Base-by-base conservation (phyloP, 2,113 vertebrate species). In the Poeciliopsis turrubarensis region DNA sequence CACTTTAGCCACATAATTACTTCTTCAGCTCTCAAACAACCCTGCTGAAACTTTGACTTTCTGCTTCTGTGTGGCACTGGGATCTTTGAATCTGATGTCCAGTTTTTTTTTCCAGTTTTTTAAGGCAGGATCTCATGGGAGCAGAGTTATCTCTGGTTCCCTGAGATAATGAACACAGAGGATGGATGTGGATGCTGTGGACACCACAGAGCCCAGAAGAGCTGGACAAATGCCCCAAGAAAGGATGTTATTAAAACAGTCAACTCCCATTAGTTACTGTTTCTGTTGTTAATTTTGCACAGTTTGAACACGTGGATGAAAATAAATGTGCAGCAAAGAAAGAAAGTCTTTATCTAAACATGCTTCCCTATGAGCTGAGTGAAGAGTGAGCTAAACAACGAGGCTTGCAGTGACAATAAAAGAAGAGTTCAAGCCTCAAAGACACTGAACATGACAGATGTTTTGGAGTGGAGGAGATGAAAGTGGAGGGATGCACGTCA, bases 191-290 rank as follows among this genome's bases (percentile, higher is more conserved):
- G 81, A 66, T 67, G 9, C 7, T 32, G 73, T 81, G 68, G n/a
- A 72, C 64, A 79, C 0, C 1, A 39, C 39, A 5, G 65, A 74
- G n/a, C 57, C 60, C 68, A 75, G 1, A 3, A 10, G 73, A 32
- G 73, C 47, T 31, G n/a, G 67, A 80, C 41, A 68, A 80, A 77
- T 79, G 64, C 65, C 65, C 39, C 63, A 41, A n/a, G 22, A 57
- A 2, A n/a, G 25, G 51, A 17, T n/a, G 51, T 75, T 77, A 54
- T 41, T 65, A 51, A 34, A 15, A 60, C 17, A 54, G 65, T 64
- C 73, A 68, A 54, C n/a, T 80, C 77, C 77, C 51, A 62, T 68
- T 76, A 67, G 73, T 65, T 57, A 3, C 51, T n/a, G 51, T 57
- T 57, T 57, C 22, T 57, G 51, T 57, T 57, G 9, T 57, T 57